phyloP scores from a whole-genome alignment of 2,797 vertebrate species.

The Acanthurus leucopareius region DNA sequence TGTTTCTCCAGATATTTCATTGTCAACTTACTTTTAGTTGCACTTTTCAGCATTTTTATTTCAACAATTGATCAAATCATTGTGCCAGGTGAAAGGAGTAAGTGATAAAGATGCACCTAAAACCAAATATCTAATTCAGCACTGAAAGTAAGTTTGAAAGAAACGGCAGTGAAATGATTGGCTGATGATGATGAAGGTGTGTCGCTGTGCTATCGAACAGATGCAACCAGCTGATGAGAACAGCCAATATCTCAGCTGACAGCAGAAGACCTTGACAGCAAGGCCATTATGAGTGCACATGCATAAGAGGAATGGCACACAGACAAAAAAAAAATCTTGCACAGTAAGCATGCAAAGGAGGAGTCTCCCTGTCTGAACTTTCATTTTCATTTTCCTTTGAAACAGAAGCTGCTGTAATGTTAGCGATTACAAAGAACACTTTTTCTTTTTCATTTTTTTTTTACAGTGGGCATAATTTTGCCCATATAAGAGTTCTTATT shows the following conservation, averaged over 20 bases:
- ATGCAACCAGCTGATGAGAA: not conserved
- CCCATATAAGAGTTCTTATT: no score
- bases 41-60: slow-evolving; percentile 1
- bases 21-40: not conserved
- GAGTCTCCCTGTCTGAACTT: no score
- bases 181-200: not conserved
- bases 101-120: not conserved
- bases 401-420: no score
- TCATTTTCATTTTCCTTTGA: no score
- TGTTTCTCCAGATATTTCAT: slow-evolving; percentile 1
- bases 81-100: not conserved
- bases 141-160: no score
- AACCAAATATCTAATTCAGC: no score
- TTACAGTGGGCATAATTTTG: no score
- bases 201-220: not conserved
- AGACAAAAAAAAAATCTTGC: no score
- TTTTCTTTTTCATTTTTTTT: not conserved
- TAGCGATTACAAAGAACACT: no score
- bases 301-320: not conserved
- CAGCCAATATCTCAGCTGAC: not conserved
- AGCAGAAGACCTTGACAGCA: not conserved
- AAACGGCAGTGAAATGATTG: not conserved
- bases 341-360: no score
- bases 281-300: not conserved
- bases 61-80: not conserved